Conservation (phyloP, 1,140 invertebrate species). For the Teleopsis dalmanni region DNA sequence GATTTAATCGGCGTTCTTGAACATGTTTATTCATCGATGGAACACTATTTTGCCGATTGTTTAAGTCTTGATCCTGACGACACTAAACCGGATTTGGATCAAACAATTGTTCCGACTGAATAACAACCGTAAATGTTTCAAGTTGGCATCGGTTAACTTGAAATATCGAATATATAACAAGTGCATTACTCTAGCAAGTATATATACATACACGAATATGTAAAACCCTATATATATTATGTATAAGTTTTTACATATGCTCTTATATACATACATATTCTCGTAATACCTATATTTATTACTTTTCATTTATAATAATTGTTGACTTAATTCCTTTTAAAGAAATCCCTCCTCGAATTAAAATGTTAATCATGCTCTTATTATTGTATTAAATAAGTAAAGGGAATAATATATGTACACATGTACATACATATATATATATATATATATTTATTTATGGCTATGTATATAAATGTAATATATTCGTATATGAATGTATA, state of each 20-base stretch:
- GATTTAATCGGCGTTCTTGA: slow-evolving; percentile 66
- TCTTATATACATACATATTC: background rate
- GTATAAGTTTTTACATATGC: background rate
- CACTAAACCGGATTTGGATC: slow-evolving; percentile 36
- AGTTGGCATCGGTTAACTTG: background rate
- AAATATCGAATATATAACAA: background rate
- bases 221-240: background rate
- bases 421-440: slow-evolving; percentile 3
- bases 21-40: slow-evolving; percentile 78
- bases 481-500: background rate
- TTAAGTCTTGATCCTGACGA: slow-evolving; percentile 72
- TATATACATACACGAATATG: background rate
- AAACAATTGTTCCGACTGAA: slow-evolving; percentile 38
- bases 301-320: too few species aligned
- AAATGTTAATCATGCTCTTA: background rate
- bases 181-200: too few species aligned
- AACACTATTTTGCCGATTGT: slow-evolving; percentile 75
- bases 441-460: background rate
- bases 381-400: background rate
- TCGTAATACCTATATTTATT: background rate
- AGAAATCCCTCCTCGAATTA: background rate
- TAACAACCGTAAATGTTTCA: slow-evolving; percentile 10
- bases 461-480: too few species aligned
- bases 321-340: background rate
- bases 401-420: background rate